Evolutionary conservation across 2,888 invertebrate species (phyloP), one percentile per base, ranked within the genome.

Genomic region (Drosophila aldrichi): DNA sequence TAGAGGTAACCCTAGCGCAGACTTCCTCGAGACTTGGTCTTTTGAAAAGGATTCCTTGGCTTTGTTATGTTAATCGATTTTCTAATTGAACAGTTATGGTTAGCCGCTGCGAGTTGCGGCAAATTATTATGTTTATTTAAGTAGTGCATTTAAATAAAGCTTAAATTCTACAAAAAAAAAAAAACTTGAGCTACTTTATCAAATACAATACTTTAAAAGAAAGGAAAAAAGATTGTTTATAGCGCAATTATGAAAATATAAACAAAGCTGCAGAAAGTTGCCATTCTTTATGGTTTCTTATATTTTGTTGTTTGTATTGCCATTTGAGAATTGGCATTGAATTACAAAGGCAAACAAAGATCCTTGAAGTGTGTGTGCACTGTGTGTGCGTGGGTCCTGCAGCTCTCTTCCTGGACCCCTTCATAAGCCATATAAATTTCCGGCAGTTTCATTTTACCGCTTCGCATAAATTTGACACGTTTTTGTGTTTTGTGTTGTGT

Each of bases 371-470:
- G 63, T 56, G 63, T 56, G 63, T 44, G 52, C 67, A 70, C 56
- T 56, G n/a, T n/a, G n/a, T 56, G 51, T 65, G 69, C 61, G 59
- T 60, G 65, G 64, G 59, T 73, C 66, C 55, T 62, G 54, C 9
- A 71, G 70, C 22, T 38, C 6, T n/a, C 10, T n/a, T 20, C 44
- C 48, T 29, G n/a, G 9, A n/a, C 25, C 34, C 36, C 22, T 44
- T 44, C 55, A 79, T 88, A 82, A 82, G 88, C 82, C 70, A 84
- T 82, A 88, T 81, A 82, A 88, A 82, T 88, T 81, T 88, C 85
- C 76, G 88, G 73, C 79, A 79, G 82, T 82, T 82, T 69, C 69
- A 51, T 78, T 81, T 88, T 73, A 88, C 73, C 85, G 76, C 79
- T 84, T 84, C 76, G 79, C 72, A 79, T 77, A 74, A 76, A 79